Percentiles rank a stretch among this genome's conserved stretches.
Evolutionary conservation across 1,140 invertebrate genomes (phyloP).

Genomic region (Lepidostoma basale): DNA sequence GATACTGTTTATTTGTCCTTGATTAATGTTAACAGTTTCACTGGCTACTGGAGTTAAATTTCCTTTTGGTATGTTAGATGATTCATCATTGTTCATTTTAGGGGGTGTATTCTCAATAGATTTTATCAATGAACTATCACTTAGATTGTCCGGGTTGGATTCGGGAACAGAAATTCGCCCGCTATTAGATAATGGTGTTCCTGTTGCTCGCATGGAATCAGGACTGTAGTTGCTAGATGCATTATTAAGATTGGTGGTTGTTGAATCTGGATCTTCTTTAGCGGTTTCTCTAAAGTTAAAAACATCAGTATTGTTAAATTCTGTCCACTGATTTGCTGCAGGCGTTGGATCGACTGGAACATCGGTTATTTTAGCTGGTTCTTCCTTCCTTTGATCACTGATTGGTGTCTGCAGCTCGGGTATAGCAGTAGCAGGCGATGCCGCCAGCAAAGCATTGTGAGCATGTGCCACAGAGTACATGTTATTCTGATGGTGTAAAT

Average conservation of each 20-base stretch:
- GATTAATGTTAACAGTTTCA: constrained; percentile 52
- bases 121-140: constrained; percentile 33
- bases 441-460: constrained; percentile 50
- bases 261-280: constrained; percentile 72
- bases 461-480: constrained; percentile 53
- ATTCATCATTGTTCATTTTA: constrained; percentile 37
- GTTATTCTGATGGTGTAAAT: constrained; percentile 56
- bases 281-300: constrained; percentile 53
- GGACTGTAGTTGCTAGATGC: constrained; percentile 59
- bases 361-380: not conserved
- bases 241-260: constrained; percentile 61
- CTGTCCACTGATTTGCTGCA: constrained; percentile 63
- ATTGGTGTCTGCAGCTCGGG: constrained; percentile 49
- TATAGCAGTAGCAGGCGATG: constrained; percentile 50
- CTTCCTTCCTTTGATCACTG: not conserved
- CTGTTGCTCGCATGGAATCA: constrained; percentile 49
- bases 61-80: constrained; percentile 46
- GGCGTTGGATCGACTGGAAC: constrained; percentile 51
- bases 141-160: constrained; percentile 26
- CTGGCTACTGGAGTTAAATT: constrained; percentile 56
- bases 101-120: constrained; percentile 24
- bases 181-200: constrained; percentile 40
- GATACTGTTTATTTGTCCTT: constrained; percentile 20
- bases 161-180: constrained; percentile 34
- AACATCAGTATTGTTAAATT: constrained; percentile 56